Percentiles rank a stretch among this genome's conserved stretches.
Conservation (phyloP, 2,888 invertebrate species). For the Dynastes grantii region DNA sequence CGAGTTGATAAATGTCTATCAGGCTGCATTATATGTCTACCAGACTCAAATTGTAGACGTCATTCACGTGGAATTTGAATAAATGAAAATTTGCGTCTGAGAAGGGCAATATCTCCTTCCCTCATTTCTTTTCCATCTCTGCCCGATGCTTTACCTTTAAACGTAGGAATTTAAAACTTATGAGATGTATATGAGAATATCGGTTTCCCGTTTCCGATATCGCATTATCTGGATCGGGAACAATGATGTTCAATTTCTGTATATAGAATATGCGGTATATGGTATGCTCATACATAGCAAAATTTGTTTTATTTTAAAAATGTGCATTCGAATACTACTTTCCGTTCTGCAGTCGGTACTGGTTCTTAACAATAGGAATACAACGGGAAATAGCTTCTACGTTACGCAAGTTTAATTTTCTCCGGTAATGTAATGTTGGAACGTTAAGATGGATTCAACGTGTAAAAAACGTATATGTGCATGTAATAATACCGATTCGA, state of each 20-base stretch:
- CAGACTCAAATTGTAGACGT: conserved; percentile 50
- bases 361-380: conserved; percentile 3
- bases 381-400: conserved; percentile 26
- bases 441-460: conserved; percentile 6
- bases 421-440: conserved; percentile 15
- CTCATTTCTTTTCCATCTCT: conserved; percentile 5
- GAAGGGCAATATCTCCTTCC: neutral
- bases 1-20: neutral
- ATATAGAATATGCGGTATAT: conserved; percentile 2
- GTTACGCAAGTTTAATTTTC: conserved; percentile 31
- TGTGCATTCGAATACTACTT: conserved; percentile 4
- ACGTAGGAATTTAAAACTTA: conserved; percentile 7
- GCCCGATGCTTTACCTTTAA: neutral
- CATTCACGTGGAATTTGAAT: conserved; percentile 58
- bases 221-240: conserved; percentile 32
- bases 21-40: neutral
- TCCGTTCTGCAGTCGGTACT: neutral
- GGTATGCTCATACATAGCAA: neutral
- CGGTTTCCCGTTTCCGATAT: conserved; percentile 25
- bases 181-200: conserved; percentile 1
- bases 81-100: conserved; percentile 56
- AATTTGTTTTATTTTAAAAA: too few relatives aligned
- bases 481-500: conserved; percentile 8
- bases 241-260: conserved; percentile 33
- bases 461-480: neutral